phyloP scores from a whole-genome alignment of 2,797 vertebrate species.

The Hoplostethus atlanticus region DNA sequence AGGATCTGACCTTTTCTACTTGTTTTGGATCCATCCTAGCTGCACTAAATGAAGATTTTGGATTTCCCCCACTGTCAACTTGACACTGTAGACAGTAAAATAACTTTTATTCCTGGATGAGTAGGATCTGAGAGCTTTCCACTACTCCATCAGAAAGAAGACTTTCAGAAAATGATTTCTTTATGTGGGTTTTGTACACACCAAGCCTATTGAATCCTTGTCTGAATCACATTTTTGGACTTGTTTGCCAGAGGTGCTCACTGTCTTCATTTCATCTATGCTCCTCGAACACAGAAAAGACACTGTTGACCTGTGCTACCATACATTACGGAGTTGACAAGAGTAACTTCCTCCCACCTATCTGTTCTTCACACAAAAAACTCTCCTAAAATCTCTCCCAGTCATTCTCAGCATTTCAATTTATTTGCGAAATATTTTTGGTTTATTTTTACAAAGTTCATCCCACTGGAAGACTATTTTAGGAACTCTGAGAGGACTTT shows the following conservation, averaged over 20 bases:
- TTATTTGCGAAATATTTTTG: neutral
- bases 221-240: neutral
- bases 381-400: too few relatives aligned
- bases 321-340: too few relatives aligned
- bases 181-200: neutral
- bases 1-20: slow-evolving; percentile 18
- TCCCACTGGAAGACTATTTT: slow-evolving; percentile 28
- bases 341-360: too few relatives aligned
- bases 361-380: too few relatives aligned
- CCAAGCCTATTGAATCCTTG: neutral
- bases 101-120: neutral
- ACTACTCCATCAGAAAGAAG: neutral
- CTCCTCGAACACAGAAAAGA: too few relatives aligned
- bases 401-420: neutral
- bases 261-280: too few relatives aligned
- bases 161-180: neutral
- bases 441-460: neutral
- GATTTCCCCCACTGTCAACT: neutral
- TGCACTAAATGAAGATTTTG: slow-evolving; percentile 6
- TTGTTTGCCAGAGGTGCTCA: too few relatives aligned
- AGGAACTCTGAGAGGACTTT: slow-evolving; percentile 19
- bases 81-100: neutral
- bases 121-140: neutral
- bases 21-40: neutral
- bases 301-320: too few relatives aligned